Evolutionary conservation across 2,888 invertebrate genomes (phyloP).

Genomic region (Tinea pellionella): DNA sequence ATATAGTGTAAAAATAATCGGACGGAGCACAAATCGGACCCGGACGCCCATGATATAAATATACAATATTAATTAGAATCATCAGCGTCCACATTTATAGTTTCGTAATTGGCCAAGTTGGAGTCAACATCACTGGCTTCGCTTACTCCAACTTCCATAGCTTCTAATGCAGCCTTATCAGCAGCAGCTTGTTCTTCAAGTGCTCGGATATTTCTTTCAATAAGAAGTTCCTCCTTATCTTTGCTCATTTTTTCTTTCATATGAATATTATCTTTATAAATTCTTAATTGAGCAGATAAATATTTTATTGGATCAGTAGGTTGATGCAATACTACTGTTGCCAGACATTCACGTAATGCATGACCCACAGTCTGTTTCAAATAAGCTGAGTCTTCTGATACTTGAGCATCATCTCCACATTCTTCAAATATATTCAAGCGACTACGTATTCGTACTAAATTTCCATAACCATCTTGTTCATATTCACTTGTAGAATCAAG

Average conservation of each 20-base stretch:
- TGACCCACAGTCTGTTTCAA: slow-evolving; percentile 45
- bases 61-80: not conserved
- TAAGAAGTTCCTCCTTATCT: slow-evolving; percentile 41
- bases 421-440: slow-evolving; percentile 41
- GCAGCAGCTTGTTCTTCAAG: slow-evolving; percentile 44
- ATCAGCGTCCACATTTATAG: slow-evolving; percentile 28
- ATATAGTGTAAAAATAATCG: not conserved
- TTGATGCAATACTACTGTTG: slow-evolving; percentile 47
- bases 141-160: slow-evolving; percentile 41
- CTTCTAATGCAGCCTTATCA: slow-evolving; percentile 33
- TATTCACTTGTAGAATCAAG: slow-evolving; percentile 49
- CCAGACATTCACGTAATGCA: slow-evolving; percentile 49
- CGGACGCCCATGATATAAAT: no score
- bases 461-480: slow-evolving; percentile 59
- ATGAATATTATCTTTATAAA: slow-evolving; percentile 51
- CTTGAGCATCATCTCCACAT: slow-evolving; percentile 47
- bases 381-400: slow-evolving; percentile 55
- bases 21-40: no score
- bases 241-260: slow-evolving; percentile 34
- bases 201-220: slow-evolving; percentile 39
- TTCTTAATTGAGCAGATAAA: slow-evolving; percentile 39
- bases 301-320: slow-evolving; percentile 56
- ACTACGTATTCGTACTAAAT: slow-evolving; percentile 54
- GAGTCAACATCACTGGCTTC: slow-evolving; percentile 57
- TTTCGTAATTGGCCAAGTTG: slow-evolving; percentile 40